Evolutionary conservation across 2,113 vertebrate genomes (phyloP).

Genomic region (Phalacrocorax aristotelis): DNA sequence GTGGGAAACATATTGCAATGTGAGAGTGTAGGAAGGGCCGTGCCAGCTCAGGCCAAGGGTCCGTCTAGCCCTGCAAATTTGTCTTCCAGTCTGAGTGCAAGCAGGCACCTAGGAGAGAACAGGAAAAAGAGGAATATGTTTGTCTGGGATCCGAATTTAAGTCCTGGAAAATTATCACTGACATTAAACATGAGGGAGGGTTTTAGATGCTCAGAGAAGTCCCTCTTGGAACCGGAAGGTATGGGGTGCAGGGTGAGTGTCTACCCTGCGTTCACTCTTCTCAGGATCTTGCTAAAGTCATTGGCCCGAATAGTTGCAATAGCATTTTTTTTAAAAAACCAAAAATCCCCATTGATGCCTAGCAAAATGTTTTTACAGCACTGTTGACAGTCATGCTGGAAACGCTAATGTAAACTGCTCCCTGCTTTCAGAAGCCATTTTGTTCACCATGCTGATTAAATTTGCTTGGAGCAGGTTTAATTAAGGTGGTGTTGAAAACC

Average conservation of each 20-base stretch:
- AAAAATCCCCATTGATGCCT: not conserved
- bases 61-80: not conserved
- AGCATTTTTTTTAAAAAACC: not conserved
- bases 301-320: not conserved
- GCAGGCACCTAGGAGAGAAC: not conserved
- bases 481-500: slow-evolving; percentile 48
- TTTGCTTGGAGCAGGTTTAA: slow-evolving; percentile 56
- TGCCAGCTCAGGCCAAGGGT: not conserved
- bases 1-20: slow-evolving; percentile 1
- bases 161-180: not conserved
- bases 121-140: not conserved
- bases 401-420: not conserved
- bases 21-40: not conserved
- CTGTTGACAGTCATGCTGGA: not conserved
- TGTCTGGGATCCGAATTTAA: not conserved
- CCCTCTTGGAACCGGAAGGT: not conserved
- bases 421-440: slow-evolving; percentile 39
- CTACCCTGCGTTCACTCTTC: not conserved
- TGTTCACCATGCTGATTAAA: not conserved
- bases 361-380: not conserved
- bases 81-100: not conserved
- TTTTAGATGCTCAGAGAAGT: not conserved
- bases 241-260: not conserved
- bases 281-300: not conserved
- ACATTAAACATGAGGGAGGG: not conserved